Evolutionary conservation across 1,140 invertebrate genomes (phyloP).

Genomic region (Hesperophylax magnus): DNA sequence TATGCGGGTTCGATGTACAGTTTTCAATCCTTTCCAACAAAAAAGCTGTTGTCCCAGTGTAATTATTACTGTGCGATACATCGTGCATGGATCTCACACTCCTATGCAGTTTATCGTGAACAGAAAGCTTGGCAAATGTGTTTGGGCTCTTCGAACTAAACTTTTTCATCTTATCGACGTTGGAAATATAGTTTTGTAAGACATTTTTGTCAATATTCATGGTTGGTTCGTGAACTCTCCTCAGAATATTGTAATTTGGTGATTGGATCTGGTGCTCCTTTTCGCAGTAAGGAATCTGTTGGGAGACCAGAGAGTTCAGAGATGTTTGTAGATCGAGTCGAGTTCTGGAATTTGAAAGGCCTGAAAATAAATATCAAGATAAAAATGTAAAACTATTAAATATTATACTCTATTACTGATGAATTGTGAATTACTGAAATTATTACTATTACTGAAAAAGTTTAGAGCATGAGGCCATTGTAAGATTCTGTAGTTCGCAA

Average conservation of each 20-base stretch:
- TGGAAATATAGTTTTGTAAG: constrained; percentile 49
- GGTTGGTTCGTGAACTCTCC: constrained; percentile 37
- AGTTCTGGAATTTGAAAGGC: constrained; percentile 39
- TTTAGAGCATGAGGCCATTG: too few relatives aligned
- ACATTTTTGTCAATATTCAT: constrained; percentile 53
- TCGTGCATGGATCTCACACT: background rate
- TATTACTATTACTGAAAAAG: too few relatives aligned
- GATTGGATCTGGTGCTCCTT: constrained; percentile 5
- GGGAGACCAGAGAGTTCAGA: background rate
- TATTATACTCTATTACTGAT: background rate
- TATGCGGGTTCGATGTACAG: background rate
- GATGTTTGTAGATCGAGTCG: background rate
- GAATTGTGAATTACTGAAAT: background rate
- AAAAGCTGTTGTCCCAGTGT: constrained; percentile 38
- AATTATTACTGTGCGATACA: constrained; percentile 4
- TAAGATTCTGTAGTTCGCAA: too few relatives aligned
- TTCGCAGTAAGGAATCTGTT: constrained; percentile 13
- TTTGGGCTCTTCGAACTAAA: constrained; percentile 43
- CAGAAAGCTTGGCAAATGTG: constrained; percentile 32
- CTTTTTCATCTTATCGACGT: constrained; percentile 36
- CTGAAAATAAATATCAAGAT: constrained; percentile 30
- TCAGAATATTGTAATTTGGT: constrained; percentile 27
- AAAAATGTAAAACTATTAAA: background rate
- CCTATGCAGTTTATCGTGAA: constrained; percentile 13
- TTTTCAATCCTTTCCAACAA: constrained; percentile 40